Evolutionary conservation across 2,888 invertebrate genomes (phyloP), one percentile per base, ranked within the genome.

Genomic region (Meiosimyza decipiens): DNA sequence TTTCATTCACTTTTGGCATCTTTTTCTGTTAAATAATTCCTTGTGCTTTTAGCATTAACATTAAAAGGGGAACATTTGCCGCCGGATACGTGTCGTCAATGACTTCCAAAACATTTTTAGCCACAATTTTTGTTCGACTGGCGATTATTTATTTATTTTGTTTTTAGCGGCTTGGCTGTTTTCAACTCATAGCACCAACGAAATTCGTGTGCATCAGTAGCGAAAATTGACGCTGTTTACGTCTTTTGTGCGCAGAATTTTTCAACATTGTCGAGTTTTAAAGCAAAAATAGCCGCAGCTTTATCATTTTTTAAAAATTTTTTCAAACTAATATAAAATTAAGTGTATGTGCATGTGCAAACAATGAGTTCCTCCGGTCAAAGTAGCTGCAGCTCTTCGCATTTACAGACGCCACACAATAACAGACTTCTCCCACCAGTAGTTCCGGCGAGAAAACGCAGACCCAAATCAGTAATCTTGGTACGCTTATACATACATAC

Each of bases 281-380:
- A 18, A 11, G 15, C 55, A 12, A 9, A 16, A 55, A 55, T 22
- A 55, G 22, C 13, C 40, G 40, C 40, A 7, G 1, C 9, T 40
- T 40, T 40, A 40, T 40, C 9, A 40, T 40, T 40, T 6, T 28
- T 40, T 40, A 2, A 7, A 40, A 40, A 5, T 40, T 40, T 40
- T 40, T 4, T 28, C 0, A 28, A 28, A 28, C 28, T 28, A 28
- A 40, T 40, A 40, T 40, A 40, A 40, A 28, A 40, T 40, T 7
- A 52, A 62, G 51, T 67, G 57, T 62, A 57, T 33, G 40, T 57
- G 68, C 40, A 62, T 18, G 51, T 57, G 68, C 40, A 15, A 16
- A 60, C 66, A 71, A 86, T 87, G 87, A 84, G 82, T 74, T 81
- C 82, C 75, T 86, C 86, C 76, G 85, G 83, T 57, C 79, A 81